A percentile compares a stretch with the other conserved stretches of the same genome.
phyloP scores from a whole-genome alignment of 2,888 invertebrate genomes.

The Nephrocerus scutellatus region DNA sequence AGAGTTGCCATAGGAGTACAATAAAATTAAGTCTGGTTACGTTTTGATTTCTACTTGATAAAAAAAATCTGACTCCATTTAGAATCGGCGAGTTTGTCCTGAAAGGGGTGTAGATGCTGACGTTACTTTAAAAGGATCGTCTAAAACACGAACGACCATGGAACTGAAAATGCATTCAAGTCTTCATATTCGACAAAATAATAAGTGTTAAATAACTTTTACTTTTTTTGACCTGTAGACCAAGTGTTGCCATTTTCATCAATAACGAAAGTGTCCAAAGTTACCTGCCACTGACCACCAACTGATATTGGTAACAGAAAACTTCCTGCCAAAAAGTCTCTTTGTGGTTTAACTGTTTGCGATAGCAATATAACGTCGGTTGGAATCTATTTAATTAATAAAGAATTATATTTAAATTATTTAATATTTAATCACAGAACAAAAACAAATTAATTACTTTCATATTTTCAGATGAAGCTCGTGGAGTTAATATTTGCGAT shows the following conservation, averaged over 20 bases:
- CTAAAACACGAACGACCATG: slow-evolving; percentile 45
- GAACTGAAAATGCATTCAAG: slow-evolving; percentile 30
- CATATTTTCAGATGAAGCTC: slow-evolving; percentile 26
- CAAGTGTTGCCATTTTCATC: slow-evolving; percentile 79
- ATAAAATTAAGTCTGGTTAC: no score
- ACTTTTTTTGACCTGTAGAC: slow-evolving; percentile 82
- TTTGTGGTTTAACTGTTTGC: slow-evolving; percentile 80
- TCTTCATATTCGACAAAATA: no score
- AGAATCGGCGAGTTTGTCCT: slow-evolving; percentile 34
- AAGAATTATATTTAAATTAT: not conserved
- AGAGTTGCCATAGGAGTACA: no score
- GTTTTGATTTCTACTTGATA: no score
- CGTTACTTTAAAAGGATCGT: slow-evolving; percentile 41
- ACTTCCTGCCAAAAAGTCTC: slow-evolving; percentile 91
- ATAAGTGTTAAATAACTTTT: slow-evolving; percentile 26
- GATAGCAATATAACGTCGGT: slow-evolving; percentile 52
- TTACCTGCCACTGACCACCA: slow-evolving; percentile 67
- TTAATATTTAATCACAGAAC: not conserved
- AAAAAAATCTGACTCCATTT: no score
- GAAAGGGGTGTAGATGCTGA: slow-evolving; percentile 31
- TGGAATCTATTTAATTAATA: slow-evolving; percentile 21
- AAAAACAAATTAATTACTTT: slow-evolving; percentile 22
- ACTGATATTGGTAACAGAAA: slow-evolving; percentile 62
- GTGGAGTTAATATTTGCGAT: slow-evolving; percentile 54
- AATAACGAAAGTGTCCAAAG: slow-evolving; percentile 76